A percentile compares a stretch with the other conserved stretches of the same genome.
phyloP scores from a whole-genome alignment of 1,140 invertebrate species.

The Lanistes nyassanus region DNA sequence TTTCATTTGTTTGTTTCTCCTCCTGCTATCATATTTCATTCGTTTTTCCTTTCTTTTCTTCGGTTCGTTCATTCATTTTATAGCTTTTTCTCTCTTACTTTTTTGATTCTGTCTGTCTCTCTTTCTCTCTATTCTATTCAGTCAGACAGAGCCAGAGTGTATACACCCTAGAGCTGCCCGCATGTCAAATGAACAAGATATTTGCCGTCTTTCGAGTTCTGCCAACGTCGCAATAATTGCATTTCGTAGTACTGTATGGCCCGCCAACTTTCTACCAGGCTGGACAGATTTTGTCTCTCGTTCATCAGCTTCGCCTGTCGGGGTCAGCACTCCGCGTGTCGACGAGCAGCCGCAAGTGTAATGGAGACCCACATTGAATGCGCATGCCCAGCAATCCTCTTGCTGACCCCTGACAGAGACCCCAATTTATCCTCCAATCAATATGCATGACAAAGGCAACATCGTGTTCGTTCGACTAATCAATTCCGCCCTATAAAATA shows the following conservation, averaged over 20 bases:
- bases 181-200: neutral
- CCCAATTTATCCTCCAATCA: conserved; percentile 26
- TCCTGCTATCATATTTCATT: neutral
- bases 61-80: neutral
- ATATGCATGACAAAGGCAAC: conserved; percentile 21
- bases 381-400: neutral
- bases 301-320: too few relatives aligned
- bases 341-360: too few relatives aligned
- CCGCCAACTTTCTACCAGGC: neutral
- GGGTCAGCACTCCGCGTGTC: too few relatives aligned
- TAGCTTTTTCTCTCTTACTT: conserved; percentile 18
- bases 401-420: conserved; percentile 10
- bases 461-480: conserved; percentile 2
- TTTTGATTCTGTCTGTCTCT: too few relatives aligned
- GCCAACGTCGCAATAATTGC: neutral
- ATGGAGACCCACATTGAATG: too few relatives aligned
- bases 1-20: neutral
- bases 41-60: neutral
- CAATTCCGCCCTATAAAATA: conserved; percentile 1
- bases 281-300: neutral
- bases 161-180: neutral
- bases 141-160: conserved; percentile 1
- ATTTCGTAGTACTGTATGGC: neutral
- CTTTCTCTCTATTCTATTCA: conserved; percentile 5
- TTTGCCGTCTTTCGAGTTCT: neutral